Evolutionary conservation across 2,113 vertebrate genomes (phyloP).

Genomic region (Typhlomys cinereus): DNA sequence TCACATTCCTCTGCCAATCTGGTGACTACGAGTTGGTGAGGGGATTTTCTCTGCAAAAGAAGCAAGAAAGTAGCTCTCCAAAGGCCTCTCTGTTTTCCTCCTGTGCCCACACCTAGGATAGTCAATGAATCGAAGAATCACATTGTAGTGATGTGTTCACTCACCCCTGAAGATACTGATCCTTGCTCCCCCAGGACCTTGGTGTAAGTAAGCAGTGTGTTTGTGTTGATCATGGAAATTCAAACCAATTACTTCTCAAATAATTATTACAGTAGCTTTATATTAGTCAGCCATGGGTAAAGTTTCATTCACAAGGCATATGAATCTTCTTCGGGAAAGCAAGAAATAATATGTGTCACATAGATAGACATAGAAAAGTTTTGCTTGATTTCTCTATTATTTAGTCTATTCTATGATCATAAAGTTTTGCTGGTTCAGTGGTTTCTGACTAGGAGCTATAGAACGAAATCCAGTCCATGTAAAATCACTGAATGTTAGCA

Average conservation of each 20-base stretch:
- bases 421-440: not conserved
- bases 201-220: not conserved
- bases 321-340: conserved; percentile 3
- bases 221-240: not conserved
- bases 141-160: not conserved
- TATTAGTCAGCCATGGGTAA: not conserved
- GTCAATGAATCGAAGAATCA: too few relatives aligned
- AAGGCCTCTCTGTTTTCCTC: not conserved
- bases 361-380: not conserved
- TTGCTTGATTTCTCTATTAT: not conserved
- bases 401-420: not conserved
- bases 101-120: not conserved
- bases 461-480: not conserved
- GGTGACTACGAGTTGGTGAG: not conserved
- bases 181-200: not conserved
- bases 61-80: not conserved
- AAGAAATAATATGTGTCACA: not conserved
- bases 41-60: not conserved
- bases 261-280: not conserved
- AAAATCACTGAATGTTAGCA: not conserved
- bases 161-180: not conserved
- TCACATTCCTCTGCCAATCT: not conserved
- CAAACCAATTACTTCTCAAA: not conserved
- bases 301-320: not conserved
- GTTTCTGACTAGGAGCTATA: not conserved